Evolutionary conservation across 2,113 vertebrate genomes (phyloP).

Genomic region (Cnemophilus loriae): DNA sequence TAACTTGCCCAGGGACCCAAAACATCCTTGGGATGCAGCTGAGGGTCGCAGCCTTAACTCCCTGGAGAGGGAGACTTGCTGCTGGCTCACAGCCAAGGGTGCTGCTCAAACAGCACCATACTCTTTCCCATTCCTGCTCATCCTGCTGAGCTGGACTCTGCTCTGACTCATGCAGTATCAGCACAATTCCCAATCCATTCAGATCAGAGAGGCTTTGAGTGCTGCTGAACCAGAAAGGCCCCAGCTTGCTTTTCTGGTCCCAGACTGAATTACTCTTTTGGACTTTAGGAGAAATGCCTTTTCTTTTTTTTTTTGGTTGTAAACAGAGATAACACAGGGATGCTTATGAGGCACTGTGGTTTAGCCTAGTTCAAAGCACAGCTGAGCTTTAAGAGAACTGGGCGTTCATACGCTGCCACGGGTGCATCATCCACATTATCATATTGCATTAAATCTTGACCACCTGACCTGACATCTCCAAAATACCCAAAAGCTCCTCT

Average conservation of each 20-base stretch:
- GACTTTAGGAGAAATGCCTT: neutral
- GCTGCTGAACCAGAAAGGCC: slow-evolving; percentile 49
- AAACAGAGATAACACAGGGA: slow-evolving; percentile 27
- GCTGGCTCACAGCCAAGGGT: neutral
- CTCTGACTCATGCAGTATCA: slow-evolving; percentile 59
- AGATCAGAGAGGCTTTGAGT: slow-evolving; percentile 53
- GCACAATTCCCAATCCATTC: slow-evolving; percentile 20
- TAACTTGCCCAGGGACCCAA: accelerated
- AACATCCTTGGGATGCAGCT: neutral
- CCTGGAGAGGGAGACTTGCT: accelerated
- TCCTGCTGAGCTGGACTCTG: slow-evolving; percentile 50
- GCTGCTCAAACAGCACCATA: neutral
- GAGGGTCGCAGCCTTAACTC: accelerated
- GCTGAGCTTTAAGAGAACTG: neutral
- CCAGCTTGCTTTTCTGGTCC: slow-evolving; percentile 22
- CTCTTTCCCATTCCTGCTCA: neutral
- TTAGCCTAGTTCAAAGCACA: neutral
- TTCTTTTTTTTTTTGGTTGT: neutral
- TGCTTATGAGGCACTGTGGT: neutral
- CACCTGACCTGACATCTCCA: neutral
- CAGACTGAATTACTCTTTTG: slow-evolving; percentile 19
- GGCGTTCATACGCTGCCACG: accelerated
- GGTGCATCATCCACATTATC: neutral
- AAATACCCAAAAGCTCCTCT: neutral
- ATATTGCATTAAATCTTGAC: neutral